Evolutionary conservation across 30 jellyfish, hydroid and myxozoan genomes (phyloP).

Genomic region (Hydractinia echinata): DNA sequence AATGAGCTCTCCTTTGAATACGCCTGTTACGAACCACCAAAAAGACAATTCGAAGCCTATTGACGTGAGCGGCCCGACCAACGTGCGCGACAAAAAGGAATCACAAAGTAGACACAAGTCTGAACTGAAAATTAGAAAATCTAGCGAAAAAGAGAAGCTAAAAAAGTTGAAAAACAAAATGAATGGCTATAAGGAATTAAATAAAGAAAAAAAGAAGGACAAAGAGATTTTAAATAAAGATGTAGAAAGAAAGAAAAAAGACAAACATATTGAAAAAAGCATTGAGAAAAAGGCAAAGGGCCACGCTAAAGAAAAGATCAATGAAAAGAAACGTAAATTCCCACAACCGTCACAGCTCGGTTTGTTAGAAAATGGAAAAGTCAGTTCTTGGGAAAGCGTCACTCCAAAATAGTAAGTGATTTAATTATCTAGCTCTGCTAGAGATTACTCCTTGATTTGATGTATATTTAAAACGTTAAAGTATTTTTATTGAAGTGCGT

Average conservation of each 20-base stretch:
- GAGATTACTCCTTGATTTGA: neutral
- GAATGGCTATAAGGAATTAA: neutral
- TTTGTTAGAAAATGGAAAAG: constrained; percentile 31
- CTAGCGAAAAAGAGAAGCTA: constrained; percentile 7
- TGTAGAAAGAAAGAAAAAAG: constrained; percentile 29
- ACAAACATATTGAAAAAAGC: constrained; percentile 12
- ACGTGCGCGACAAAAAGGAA: neutral
- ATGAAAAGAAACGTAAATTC: constrained; percentile 11
- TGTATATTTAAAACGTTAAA: no score
- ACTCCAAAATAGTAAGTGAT: constrained; percentile 26
- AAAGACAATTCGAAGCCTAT: neutral
- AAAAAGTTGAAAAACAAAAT: constrained; percentile 8
- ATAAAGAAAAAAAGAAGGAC: constrained; percentile 10
- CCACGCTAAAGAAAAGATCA: constrained; percentile 12
- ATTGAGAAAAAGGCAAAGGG: neutral
- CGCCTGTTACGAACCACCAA: constrained; percentile 14
- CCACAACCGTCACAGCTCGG: constrained; percentile 44
- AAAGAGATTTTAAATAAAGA: neutral
- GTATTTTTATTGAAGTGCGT: no score
- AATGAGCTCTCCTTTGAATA: constrained; percentile 18
- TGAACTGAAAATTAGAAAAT: neutral
- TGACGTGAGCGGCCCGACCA: neutral
- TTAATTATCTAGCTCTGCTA: neutral
- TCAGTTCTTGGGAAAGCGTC: constrained; percentile 31
- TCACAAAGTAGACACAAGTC: constrained; percentile 4